phyloP scores from a whole-genome alignment of 1,140 invertebrate species.

The Microplitis demolitor region DNA sequence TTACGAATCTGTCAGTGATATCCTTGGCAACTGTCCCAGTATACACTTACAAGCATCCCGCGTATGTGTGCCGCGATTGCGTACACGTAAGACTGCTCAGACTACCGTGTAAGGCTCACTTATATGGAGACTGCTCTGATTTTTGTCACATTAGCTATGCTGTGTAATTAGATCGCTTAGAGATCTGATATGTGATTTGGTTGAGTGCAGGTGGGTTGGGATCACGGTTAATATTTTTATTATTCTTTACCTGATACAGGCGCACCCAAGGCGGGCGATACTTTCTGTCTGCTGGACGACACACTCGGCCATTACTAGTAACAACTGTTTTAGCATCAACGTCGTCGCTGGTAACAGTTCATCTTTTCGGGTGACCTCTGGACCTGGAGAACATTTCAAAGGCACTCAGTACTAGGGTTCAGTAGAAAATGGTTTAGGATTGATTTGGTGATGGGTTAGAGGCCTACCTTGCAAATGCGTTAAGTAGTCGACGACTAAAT shows the following conservation, averaged over 20 bases:
- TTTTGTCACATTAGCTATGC: conserved; percentile 23
- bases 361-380: conserved; percentile 47
- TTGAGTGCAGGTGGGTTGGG: too few species aligned
- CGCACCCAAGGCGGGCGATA: conserved; percentile 88
- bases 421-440: too few species aligned
- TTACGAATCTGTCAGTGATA: conserved; percentile 38
- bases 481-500: conserved; percentile 86
- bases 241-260: conserved; percentile 74
- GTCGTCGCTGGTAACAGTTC: conserved; percentile 65
- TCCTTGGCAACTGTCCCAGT: conserved; percentile 22
- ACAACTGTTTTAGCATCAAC: conserved; percentile 82
- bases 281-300: conserved; percentile 86
- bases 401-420: neutral
- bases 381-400: conserved; percentile 36
- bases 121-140: neutral
- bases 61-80: neutral
- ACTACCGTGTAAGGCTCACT: conserved; percentile 20
- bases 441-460: too few species aligned
- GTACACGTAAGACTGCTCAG: conserved; percentile 2
- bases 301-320: conserved; percentile 88
- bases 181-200: too few species aligned
- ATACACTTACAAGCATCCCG: conserved; percentile 34
- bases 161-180: too few species aligned
- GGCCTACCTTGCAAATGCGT: conserved; percentile 63
- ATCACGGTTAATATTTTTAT: neutral